A percentile compares a stretch with the other conserved stretches of the same genome.
Evolutionary conservation across 2,113 vertebrate species (phyloP).

Genomic region (Plotosus lineatus): DNA sequence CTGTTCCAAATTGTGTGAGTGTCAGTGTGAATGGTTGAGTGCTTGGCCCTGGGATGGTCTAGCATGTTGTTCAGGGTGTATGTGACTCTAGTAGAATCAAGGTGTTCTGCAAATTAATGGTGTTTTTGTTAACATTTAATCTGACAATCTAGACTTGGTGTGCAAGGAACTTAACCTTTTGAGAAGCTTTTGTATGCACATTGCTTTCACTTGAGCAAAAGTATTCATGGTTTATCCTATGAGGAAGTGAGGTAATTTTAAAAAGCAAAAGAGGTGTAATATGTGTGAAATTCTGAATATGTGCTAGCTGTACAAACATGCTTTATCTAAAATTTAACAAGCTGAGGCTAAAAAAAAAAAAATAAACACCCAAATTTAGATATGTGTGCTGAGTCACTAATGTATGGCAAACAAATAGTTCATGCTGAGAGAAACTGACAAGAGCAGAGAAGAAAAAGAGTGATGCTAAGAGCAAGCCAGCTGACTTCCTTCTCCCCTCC

Average conservation of each 20-base stretch:
- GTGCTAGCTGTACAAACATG: not conserved
- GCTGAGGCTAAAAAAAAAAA: not conserved
- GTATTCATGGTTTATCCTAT: not conserved
- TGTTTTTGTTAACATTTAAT: no score
- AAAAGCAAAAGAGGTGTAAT: not conserved
- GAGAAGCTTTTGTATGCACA: not conserved
- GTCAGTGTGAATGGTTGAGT: no score
- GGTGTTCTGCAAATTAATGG: no score
- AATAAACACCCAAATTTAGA: not conserved
- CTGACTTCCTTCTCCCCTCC: conserved; percentile 43
- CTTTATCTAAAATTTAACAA: not conserved
- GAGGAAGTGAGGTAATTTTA: not conserved
- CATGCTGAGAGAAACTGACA: conserved; percentile 7
- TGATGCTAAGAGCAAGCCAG: conserved; percentile 22
- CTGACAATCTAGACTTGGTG: no score
- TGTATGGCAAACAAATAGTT: not conserved
- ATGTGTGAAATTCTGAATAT: not conserved
- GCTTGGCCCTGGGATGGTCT: no score
- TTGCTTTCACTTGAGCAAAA: not conserved
- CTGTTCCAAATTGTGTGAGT: no score
- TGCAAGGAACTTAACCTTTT: not conserved
- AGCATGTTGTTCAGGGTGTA: no score
- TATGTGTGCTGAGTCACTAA: conserved; percentile 3
- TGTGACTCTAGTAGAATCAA: no score
- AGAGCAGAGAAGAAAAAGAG: conserved; percentile 11